These are phyloP conservation scores for Thalassoma bifasciatum DNA, from an alignment of 2,113 vertebrate genomes.

Conservation along the genomic window DNA sequence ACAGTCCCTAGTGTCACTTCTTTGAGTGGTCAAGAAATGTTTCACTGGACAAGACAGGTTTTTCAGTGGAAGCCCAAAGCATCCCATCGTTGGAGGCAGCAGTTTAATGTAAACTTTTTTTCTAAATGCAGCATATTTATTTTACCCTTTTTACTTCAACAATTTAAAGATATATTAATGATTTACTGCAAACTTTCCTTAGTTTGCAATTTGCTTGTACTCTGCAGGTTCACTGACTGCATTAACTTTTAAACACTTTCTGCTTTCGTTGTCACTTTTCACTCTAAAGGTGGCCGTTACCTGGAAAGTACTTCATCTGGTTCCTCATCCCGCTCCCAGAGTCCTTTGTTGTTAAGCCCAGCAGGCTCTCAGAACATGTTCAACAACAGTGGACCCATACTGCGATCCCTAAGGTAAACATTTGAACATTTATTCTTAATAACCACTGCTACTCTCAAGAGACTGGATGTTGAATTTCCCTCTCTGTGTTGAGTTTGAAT, in stretches of 20 bases:
- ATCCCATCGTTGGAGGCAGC: constrained; percentile 7
- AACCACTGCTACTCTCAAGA: neutral
- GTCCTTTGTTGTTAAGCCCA: constrained; percentile 88
- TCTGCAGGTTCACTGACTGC: neutral
- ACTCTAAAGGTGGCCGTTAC: constrained; percentile 80
- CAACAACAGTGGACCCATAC: constrained; percentile 72
- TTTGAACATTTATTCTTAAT: neutral
- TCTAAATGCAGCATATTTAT: neutral
- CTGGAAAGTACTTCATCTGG: constrained; percentile 91
- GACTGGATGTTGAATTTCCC: neutral
- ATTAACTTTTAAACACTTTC: neutral
- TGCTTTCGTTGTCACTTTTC: neutral
- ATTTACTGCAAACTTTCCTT: no score
- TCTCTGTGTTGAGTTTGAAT: no score
- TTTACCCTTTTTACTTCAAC: neutral
- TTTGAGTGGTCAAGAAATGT: constrained; percentile 39
- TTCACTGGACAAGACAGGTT: neutral
- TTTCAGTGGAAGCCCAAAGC: neutral
- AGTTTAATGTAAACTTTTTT: constrained; percentile 2
- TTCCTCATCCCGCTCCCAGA: constrained; percentile 91
- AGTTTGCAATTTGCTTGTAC: neutral
- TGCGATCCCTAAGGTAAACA: constrained; percentile 79
- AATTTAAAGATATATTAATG: neutral
- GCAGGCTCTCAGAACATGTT: constrained; percentile 83
- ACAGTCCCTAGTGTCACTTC: constrained; percentile 17